phyloP scores from a whole-genome alignment of 2,888 invertebrate species.

The Drosophila prolongata region DNA sequence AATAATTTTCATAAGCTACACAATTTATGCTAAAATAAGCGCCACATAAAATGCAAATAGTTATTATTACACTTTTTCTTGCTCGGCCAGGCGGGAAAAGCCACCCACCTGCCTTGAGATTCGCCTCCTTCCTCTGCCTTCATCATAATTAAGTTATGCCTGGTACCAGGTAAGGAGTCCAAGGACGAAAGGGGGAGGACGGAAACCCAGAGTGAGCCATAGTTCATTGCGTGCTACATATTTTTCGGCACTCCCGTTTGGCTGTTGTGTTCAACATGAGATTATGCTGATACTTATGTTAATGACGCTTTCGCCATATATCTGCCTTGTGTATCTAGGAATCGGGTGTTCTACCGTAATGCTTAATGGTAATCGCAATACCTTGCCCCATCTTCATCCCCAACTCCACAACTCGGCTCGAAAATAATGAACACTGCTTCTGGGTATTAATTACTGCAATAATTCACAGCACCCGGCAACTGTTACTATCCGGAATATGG shows the following conservation, averaged over 20 bases:
- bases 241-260: slow-evolving; percentile 27
- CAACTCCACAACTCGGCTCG: slow-evolving; percentile 7
- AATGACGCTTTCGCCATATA: slow-evolving; percentile 53
- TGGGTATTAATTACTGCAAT: slow-evolving; percentile 74
- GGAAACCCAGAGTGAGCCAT: slow-evolving; percentile 22
- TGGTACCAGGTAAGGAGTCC: slow-evolving; percentile 10
- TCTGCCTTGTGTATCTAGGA: slow-evolving; percentile 33
- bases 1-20: slow-evolving; percentile 74
- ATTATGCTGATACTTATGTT: slow-evolving; percentile 64
- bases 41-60: slow-evolving; percentile 76
- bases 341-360: slow-evolving; percentile 40
- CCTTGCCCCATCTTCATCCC: slow-evolving; percentile 13
- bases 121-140: slow-evolving; percentile 48
- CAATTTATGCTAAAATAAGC: slow-evolving; percentile 77
- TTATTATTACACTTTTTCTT: slow-evolving; percentile 73
- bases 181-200: slow-evolving; percentile 7
- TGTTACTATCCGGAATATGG: slow-evolving; percentile 20
- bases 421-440: slow-evolving; percentile 71
- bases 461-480: slow-evolving; percentile 62
- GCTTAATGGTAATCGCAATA: slow-evolving; percentile 58
- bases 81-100: slow-evolving; percentile 27
- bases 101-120: slow-evolving; percentile 33
- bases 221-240: slow-evolving; percentile 54
- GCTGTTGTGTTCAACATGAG: slow-evolving; percentile 50
- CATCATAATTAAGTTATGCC: slow-evolving; percentile 65